Evolutionary conservation across 1,140 invertebrate genomes (phyloP), one percentile per base, ranked within the genome.

Genomic region (Acromyrmex charruanus): DNA sequence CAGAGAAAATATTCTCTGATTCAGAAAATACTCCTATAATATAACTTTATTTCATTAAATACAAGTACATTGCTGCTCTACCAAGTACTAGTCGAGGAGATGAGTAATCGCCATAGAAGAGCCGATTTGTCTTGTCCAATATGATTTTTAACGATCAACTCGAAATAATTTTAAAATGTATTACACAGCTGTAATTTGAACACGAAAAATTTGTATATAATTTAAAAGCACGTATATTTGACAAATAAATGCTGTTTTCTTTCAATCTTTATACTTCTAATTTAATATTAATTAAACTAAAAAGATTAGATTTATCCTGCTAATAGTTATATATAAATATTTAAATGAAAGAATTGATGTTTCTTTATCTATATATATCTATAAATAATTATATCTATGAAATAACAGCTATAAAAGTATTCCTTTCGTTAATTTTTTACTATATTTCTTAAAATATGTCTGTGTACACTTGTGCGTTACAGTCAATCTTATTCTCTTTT

Each of bases 11-110:
- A n/a, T 25, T 31, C n/a, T 39, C 5, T 25, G 3, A 1, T 16
- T 28, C 12, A 2, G 9, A 66, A 66, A 66, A 77, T 10, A 31
- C 6, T 79, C 9, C 2, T 14, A 18, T 55, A n/a, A 55, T 71
- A 55, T 39, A 31, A 79, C 14, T 7, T 53, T 9, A 18, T 77
- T 81, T 81, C 31, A 55, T 81, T 21, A 80, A 80, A 69, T 55
- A 80, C 5, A 31, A 80, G 28, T 18, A 6, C 28, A 21, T 6
- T 12, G 3, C 14, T 51, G 25, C 44, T 12, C 1, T 39, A 5
- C 53, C 31, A 25, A 80, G 14, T 80, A 53, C 12, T 39, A 66
- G 10, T 55, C 53, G 14, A 55, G 5, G 35, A 80, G 18, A 80
- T 80, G 10, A 44, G 10, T 44, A 44, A 44, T 18, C 16, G 25